These are phyloP conservation scores for Lepeophtheirus nordmannii DNA, from an alignment of 2,888 invertebrate species.

Conservation along the genomic window DNA sequence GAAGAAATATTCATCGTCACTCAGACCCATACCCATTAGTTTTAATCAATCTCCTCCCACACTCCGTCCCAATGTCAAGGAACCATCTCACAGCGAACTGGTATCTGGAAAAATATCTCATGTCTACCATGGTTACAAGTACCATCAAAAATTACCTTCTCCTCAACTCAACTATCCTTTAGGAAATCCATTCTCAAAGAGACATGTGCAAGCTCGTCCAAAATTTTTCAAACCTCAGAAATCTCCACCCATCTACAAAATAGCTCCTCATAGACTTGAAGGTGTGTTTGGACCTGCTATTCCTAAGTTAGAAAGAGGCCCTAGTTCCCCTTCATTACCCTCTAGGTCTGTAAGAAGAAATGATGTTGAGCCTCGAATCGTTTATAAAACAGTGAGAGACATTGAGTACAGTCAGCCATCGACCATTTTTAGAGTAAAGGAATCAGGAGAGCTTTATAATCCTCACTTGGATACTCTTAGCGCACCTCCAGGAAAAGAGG, in stretches of 20 bases:
- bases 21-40: neutral
- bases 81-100: conserved; percentile 1
- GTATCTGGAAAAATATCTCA: neutral
- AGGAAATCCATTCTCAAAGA: neutral
- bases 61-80: neutral
- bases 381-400: conserved; percentile 20
- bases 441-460: conserved; percentile 12
- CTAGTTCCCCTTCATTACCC: neutral
- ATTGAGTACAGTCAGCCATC: conserved; percentile 15
- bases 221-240: conserved; percentile 10
- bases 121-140: conserved; percentile 3
- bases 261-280: conserved; percentile 3
- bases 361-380: conserved; percentile 2
- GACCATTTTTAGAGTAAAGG: conserved; percentile 9
- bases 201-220: conserved; percentile 4
- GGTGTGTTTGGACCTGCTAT: conserved; percentile 19
- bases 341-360: neutral
- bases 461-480: conserved; percentile 1
- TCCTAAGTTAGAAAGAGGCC: neutral
- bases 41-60: neutral
- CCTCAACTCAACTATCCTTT: neutral
- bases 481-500: neutral
- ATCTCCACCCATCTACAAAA: conserved; percentile 14
- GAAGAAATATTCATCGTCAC: neutral
- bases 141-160: neutral